Evolutionary conservation across 2,797 vertebrate species (phyloP), one percentile per base, ranked within the genome.

Genomic region (Schizopygopsis malacanthus): DNA sequence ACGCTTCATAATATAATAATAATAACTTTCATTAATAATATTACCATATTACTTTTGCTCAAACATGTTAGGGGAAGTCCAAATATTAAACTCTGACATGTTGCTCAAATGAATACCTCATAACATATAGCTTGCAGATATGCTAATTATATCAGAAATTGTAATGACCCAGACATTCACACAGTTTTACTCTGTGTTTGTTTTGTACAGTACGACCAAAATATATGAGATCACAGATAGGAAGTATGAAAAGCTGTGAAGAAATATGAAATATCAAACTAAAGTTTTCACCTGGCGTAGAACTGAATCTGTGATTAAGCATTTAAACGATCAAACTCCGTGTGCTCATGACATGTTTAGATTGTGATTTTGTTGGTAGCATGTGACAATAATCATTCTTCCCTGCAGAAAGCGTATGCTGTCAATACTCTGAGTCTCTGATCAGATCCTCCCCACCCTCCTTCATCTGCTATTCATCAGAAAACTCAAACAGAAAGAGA

Each of bases 311-410:
- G 16, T 25, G 20, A 78, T n/a, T 59, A 5, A 41, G n/a, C 13
- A 61, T 43, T 25, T 43, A 11, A 79, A 73, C 43, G 0, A 47
- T 47, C 12, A 47, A 75, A 65, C 59, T 5, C 22, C 6, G 9
- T 65, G 41, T 6, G 20, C 9, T n/a, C 41, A 1, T 67, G 61
- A 25, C 41, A 33, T 20, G 78, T 80, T 79, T 80, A 67, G 61
- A 67, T 80, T 67, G 79, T 80, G 79, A 80, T 80, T 80, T 15
- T 80, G 79, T 80, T 78, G 33, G 20, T n/a, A n/a, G 76, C 75
- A 78, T 59, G 75, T 59, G 7, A 15, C 41, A 15, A n/a, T n/a
- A n/a, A 25, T 59, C 52, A 77, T 13, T 56, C 50, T 78, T 43
- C 22, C 22, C 37, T 6, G 22, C 54, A 61, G 56, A 61, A 43